Evolutionary conservation across 2,888 invertebrate genomes (phyloP), one percentile per base, ranked within the genome.

Genomic region (Trissolcus japonicus): DNA sequence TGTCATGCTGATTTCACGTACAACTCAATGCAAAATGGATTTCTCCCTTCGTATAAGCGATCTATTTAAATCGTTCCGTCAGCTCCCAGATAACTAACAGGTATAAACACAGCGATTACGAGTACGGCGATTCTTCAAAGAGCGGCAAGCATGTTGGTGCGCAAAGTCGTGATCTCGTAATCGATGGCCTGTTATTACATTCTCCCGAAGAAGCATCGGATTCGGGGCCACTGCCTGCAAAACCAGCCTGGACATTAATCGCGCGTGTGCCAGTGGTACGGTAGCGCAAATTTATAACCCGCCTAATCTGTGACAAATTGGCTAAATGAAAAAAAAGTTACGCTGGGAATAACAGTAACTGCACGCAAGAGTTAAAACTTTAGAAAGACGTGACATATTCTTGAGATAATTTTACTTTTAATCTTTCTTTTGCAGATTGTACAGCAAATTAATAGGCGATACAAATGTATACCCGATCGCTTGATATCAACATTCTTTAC

Each of bases 271-370:
- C 66, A 54, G 76, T 74, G 76, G 80, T 81, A 83, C 82, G 77
- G 82, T 80, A 79, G 80, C 79, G 80, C 74, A 75, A 86, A 87
- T 87, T 87, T 86, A 86, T 83, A 83, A 82, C 80, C 79, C 79
- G 69, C 82, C 84, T 86, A 86, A 87, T 87, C 87, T 84, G 81
- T 84, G 86, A 86, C 83, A 86, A 88, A 87, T 86, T 86, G 83
- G 81, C 68, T 57, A 69, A 79, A 78, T 66, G 71, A 62, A 80
- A 82, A 83, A 67, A 83, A 82, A 72, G 67, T 60, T 51, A 66
- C 73, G 65, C 7, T 2, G 55, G n/a, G 66, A 59, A 60, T 48
- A 66, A 55, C 57, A 68, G 57, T 53, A 63, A 14, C 60, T 57
- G 35, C 77, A 75, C 54, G 77, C 75, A 72, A 69, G 80, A 73